These are phyloP conservation scores for Enteromius viviparus DNA, from an alignment of 2,797 vertebrate genomes.

Conservation along the genomic window DNA sequence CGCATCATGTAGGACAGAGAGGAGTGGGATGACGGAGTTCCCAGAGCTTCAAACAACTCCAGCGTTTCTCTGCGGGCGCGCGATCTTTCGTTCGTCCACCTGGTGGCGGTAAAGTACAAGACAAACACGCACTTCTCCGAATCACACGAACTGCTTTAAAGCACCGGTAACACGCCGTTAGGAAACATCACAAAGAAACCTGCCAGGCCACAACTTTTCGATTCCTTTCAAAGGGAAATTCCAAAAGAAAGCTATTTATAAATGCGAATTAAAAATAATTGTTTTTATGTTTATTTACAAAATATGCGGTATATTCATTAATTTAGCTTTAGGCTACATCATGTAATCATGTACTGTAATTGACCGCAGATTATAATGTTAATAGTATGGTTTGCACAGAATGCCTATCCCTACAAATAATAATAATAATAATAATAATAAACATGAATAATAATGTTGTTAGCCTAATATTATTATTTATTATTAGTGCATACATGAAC, in stretches of 20 bases:
- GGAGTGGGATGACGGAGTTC: neutral
- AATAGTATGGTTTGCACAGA: neutral
- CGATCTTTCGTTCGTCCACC: conserved; percentile 70
- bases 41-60: conserved; percentile 15
- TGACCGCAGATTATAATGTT: neutral
- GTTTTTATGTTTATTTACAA: neutral
- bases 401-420: neutral
- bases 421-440: conserved; percentile 4
- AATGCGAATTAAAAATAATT: neutral
- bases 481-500: neutral
- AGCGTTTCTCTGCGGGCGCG: conserved; percentile 38
- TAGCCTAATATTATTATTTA: neutral
- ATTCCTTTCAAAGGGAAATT: neutral
- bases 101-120: conserved; percentile 83
- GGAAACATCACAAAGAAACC: conserved; percentile 31
- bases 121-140: conserved; percentile 62
- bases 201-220: conserved; percentile 19
- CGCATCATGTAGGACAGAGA: conserved; percentile 3
- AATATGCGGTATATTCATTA: neutral
- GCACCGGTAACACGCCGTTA: conserved; percentile 11
- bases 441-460: neutral
- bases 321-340: neutral
- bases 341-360: neutral
- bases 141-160: neutral
- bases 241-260: neutral